A percentile compares a stretch with the other conserved stretches of the same genome.
These are phyloP conservation scores for Leuciscus idus DNA, from an alignment of 2,113 vertebrate species.

Conservation along the genomic window DNA sequence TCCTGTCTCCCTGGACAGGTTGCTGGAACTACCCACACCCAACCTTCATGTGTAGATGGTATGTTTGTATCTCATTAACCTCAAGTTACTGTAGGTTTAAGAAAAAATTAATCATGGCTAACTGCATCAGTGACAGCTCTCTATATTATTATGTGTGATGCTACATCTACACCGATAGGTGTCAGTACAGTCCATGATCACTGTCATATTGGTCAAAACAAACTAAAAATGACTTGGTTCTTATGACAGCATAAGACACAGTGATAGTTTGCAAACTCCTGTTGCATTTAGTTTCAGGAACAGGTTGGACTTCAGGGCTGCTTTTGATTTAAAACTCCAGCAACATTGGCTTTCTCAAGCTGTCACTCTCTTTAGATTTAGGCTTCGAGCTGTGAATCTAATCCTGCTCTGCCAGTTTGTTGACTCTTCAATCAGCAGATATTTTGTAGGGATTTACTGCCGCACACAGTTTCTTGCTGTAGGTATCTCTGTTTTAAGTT, in stretches of 20 bases:
- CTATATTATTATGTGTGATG: neutral
- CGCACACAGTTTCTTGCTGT: neutral
- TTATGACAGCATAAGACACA: neutral
- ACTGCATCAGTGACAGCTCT: neutral
- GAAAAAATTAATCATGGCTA: neutral
- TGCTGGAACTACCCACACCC: constrained; percentile 87
- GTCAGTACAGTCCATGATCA: neutral
- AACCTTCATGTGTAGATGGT: constrained; percentile 96
- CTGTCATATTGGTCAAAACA: neutral
- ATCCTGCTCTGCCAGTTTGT: neutral
- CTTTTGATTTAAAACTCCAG: constrained; percentile 17
- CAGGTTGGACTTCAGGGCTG: neutral
- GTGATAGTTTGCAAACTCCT: neutral
- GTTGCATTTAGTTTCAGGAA: neutral
- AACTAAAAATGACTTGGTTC: neutral
- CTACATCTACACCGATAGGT: neutral
- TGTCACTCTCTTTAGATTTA: constrained; percentile 1
- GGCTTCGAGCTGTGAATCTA: neutral
- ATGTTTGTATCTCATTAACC: constrained; percentile 49
- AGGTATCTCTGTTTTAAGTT: neutral
- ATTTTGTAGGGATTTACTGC: neutral
- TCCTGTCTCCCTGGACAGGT: constrained; percentile 95
- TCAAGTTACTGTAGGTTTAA: neutral
- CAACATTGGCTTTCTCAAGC: constrained; percentile 1
- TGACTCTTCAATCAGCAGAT: neutral